phyloP scores from a whole-genome alignment of 1,140 invertebrate genomes.

The Grapholita molesta region DNA sequence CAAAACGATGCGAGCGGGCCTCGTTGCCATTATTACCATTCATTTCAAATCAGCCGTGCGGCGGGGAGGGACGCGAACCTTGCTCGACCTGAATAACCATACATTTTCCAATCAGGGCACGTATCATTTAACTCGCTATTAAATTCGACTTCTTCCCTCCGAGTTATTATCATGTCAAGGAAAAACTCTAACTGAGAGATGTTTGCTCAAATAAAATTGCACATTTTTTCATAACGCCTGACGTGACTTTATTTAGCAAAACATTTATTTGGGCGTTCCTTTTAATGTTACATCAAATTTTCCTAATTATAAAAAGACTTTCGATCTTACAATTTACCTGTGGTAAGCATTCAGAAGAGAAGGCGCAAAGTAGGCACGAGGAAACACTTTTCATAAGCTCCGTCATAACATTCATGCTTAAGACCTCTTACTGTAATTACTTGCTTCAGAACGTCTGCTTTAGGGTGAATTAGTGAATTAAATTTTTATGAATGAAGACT shows the following conservation, averaged over 20 bases:
- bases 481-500: conserved; percentile 72
- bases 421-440: conserved; percentile 77
- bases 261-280: neutral
- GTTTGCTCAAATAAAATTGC: neutral
- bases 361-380: conserved; percentile 33
- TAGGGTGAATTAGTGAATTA: conserved; percentile 72
- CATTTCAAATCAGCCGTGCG: conserved; percentile 76
- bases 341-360: conserved; percentile 60
- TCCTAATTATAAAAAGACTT: conserved; percentile 22
- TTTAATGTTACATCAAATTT: neutral
- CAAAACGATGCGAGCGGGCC: conserved; percentile 75
- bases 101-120: conserved; percentile 77
- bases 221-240: conserved; percentile 43
- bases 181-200: neutral
- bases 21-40: conserved; percentile 75
- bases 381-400: conserved; percentile 74
- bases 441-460: conserved; percentile 39
- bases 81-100: conserved; percentile 74
- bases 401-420: conserved; percentile 77
- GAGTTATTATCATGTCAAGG: conserved; percentile 69
- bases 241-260: neutral
- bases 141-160: conserved; percentile 75
- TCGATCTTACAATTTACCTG: conserved; percentile 64
- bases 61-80: conserved; percentile 48
- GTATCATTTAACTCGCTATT: conserved; percentile 78